These are phyloP conservation scores for Noctua janthina DNA, from an alignment of 2,888 invertebrate species.

Conservation along the genomic window DNA sequence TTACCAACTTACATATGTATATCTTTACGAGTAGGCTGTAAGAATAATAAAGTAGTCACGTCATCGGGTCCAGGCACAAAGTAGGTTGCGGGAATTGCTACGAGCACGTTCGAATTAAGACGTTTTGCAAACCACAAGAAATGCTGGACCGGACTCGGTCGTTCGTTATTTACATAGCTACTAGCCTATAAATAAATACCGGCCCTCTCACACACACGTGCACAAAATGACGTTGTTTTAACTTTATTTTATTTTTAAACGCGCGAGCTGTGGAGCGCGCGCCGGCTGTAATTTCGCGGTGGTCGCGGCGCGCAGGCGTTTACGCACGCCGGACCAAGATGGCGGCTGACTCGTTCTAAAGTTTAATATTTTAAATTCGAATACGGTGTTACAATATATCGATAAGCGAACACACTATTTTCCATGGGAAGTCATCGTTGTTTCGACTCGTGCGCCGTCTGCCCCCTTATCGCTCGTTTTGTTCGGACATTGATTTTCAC, in stretches of 20 bases:
- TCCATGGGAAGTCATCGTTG: slow-evolving; percentile 74
- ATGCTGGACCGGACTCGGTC: slow-evolving; percentile 80
- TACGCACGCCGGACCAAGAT: slow-evolving; percentile 87
- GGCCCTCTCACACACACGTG: slow-evolving; percentile 88
- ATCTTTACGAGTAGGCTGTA: slow-evolving; percentile 55
- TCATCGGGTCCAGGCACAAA: slow-evolving; percentile 68
- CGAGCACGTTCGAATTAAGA: slow-evolving; percentile 84
- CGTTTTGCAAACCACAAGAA: slow-evolving; percentile 88
- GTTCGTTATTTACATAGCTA: slow-evolving; percentile 89
- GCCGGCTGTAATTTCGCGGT: slow-evolving; percentile 89
- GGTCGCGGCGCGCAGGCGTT: slow-evolving; percentile 89
- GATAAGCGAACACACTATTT: slow-evolving; percentile 76
- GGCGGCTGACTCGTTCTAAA: slow-evolving; percentile 82
- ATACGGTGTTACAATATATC: slow-evolving; percentile 74
- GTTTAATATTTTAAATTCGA: slow-evolving; percentile 76
- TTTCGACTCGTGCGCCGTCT: slow-evolving; percentile 67
- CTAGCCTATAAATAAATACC: slow-evolving; percentile 90
- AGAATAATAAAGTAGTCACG: slow-evolving; percentile 63
- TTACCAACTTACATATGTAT: slow-evolving; percentile 54
- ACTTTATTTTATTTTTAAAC: slow-evolving; percentile 90
- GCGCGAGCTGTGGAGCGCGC: slow-evolving; percentile 84
- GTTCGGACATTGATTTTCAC: slow-evolving; percentile 78
- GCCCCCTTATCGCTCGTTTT: slow-evolving; percentile 75
- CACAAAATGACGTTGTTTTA: slow-evolving; percentile 89
- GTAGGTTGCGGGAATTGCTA: slow-evolving; percentile 73